These are phyloP conservation scores for Hemicentrotus pulcherrimus DNA, from an alignment of 35 echinoderm and acorn worm species.

Conservation along the genomic window DNA sequence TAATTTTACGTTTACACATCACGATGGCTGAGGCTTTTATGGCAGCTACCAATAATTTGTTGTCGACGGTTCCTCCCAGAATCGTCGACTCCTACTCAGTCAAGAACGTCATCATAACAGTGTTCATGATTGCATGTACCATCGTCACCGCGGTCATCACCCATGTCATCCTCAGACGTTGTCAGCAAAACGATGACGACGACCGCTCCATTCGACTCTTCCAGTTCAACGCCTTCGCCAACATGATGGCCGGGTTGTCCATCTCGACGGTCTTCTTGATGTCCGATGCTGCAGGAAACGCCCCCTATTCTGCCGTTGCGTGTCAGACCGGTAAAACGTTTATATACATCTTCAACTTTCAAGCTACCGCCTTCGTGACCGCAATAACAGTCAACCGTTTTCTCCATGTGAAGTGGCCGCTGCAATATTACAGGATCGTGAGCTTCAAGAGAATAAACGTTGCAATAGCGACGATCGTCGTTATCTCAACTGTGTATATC, in stretches of 20 bases:
- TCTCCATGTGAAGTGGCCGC: neutral
- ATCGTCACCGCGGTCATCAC: neutral
- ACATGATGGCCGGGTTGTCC: neutral
- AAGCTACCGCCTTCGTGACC: neutral
- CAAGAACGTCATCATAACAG: neutral
- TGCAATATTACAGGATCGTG: neutral
- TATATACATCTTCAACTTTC: constrained; percentile 25
- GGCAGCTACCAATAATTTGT: neutral
- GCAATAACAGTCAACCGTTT: neutral
- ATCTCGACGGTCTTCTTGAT: neutral
- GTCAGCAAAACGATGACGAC: neutral
- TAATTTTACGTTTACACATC: too few relatives aligned
- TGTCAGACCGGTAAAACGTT: constrained; percentile 15
- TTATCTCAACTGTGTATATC: neutral
- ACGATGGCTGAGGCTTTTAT: neutral
- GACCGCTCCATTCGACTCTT: constrained; percentile 18
- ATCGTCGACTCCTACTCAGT: neutral
- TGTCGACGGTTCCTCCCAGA: neutral
- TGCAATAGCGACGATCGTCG: neutral
- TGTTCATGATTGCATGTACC: neutral
- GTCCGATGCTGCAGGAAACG: neutral
- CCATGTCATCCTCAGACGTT: neutral
- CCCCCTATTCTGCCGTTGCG: neutral
- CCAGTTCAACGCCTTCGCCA: neutral
- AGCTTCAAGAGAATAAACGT: neutral